A percentile compares a stretch with the other conserved stretches of the same genome.
Evolutionary conservation across 2,113 vertebrate genomes (phyloP).

Genomic region (Fukomys damarensis): DNA sequence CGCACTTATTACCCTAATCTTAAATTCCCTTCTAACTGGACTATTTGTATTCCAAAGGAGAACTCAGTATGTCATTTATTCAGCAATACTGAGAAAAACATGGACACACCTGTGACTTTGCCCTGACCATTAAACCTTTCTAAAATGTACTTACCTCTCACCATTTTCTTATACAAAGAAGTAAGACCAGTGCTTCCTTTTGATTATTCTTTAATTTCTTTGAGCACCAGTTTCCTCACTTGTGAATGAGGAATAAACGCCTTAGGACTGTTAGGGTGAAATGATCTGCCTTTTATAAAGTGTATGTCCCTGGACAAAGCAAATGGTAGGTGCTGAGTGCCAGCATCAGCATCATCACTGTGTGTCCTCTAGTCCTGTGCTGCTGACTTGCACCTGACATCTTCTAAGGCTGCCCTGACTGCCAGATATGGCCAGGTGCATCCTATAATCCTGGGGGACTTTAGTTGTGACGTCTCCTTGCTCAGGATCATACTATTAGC

Average conservation of each 20-base stretch:
- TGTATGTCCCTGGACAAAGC: neutral
- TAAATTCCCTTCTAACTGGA: neutral
- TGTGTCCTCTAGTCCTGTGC: neutral
- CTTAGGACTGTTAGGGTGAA: neutral
- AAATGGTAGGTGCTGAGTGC: neutral
- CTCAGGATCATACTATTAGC: neutral
- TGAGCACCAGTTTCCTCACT: neutral
- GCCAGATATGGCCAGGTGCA: neutral
- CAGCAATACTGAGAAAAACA: neutral
- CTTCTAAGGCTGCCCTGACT: neutral
- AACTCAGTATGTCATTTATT: neutral
- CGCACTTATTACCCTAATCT: neutral
- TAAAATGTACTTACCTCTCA: neutral
- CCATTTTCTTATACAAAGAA: neutral
- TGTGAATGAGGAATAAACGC: neutral
- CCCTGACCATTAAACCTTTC: neutral
- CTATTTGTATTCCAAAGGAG: neutral
- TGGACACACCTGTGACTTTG: neutral
- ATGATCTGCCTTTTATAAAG: neutral
- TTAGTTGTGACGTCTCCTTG: neutral
- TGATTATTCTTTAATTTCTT: neutral
- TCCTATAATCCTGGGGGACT: neutral
- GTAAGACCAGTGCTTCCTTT: neutral
- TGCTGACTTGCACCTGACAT: neutral
- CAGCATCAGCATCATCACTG: neutral